phyloP scores from a whole-genome alignment of 1,140 invertebrate genomes.

The Atta texana region DNA sequence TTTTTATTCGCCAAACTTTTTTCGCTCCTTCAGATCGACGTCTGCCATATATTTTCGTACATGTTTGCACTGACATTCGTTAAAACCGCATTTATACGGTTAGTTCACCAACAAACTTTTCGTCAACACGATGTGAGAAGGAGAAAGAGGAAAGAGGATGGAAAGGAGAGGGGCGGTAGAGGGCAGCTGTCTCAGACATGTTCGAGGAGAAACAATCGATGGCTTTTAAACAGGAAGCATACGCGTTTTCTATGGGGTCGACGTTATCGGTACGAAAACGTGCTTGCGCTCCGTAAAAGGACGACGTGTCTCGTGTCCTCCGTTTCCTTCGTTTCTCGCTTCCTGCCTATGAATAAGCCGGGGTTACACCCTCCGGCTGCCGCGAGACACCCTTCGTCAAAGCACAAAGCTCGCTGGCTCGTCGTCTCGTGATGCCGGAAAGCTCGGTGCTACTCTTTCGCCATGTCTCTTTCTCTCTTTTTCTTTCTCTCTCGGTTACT shows the following conservation, averaged over 20 bases:
- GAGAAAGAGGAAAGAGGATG: neutral
- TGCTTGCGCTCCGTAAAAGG: slow-evolving; percentile 67
- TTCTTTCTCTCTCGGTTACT: slow-evolving; percentile 51
- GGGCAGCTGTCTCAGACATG: slow-evolving; percentile 60
- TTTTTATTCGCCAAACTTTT: slow-evolving; percentile 44
- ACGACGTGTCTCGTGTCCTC: slow-evolving; percentile 82
- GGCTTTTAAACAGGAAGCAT: slow-evolving; percentile 55
- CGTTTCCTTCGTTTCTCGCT: slow-evolving; percentile 82
- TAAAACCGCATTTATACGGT: slow-evolving; percentile 61
- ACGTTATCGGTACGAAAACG: slow-evolving; percentile 75
- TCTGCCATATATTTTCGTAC: slow-evolving; percentile 41
- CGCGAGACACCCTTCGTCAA: slow-evolving; percentile 80
- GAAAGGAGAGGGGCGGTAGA: neutral
- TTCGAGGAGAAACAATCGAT: slow-evolving; percentile 63
- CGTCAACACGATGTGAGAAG: slow-evolving; percentile 55
- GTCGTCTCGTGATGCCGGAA: slow-evolving; percentile 79
- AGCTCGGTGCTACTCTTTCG: slow-evolving; percentile 71
- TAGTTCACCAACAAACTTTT: slow-evolving; percentile 53
- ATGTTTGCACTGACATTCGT: slow-evolving; percentile 41
- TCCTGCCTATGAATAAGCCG: slow-evolving; percentile 84
- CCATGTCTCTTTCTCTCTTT: slow-evolving; percentile 65
- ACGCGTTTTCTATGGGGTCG: slow-evolving; percentile 67
- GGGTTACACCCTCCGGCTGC: slow-evolving; percentile 82
- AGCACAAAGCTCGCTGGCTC: slow-evolving; percentile 76
- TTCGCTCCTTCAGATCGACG: slow-evolving; percentile 50